Percentiles rank a stretch among this genome's conserved stretches.
Evolutionary conservation across 1,140 invertebrate genomes (phyloP).

Genomic region (Trachymyrmex cornetzi): DNA sequence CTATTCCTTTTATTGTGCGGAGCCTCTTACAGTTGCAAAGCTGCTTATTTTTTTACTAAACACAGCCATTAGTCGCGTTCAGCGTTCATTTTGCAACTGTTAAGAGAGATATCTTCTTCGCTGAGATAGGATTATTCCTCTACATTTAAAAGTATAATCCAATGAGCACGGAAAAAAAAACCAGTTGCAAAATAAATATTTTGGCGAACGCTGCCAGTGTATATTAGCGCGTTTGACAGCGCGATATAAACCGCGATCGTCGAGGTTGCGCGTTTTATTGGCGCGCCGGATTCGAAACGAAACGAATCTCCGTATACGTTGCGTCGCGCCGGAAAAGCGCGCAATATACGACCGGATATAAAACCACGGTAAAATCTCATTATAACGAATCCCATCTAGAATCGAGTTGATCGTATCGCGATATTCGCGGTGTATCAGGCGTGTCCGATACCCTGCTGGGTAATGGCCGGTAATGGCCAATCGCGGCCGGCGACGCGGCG

Average conservation of each 20-base stretch:
- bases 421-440: not conserved
- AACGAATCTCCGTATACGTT: not conserved
- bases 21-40: no score
- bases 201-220: no score
- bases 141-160: no score
- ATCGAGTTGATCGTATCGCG: not conserved
- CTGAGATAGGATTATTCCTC: no score
- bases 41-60: no score
- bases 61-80: no score
- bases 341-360: not conserved
- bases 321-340: not conserved
- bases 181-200: no score
- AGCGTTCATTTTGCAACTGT: no score
- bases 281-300: slow-evolving; percentile 7
- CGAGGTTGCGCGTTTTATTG: slow-evolving; percentile 12
- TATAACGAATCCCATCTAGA: not conserved
- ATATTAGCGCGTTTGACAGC: not conserved
- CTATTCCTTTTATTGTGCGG: no score
- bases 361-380: slow-evolving; percentile 27
- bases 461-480: not conserved
- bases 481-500: not conserved
- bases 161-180: no score
- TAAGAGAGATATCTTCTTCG: no score
- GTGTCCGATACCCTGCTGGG: not conserved
- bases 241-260: slow-evolving; percentile 3